phyloP scores from a whole-genome alignment of 2,113 vertebrate genomes.

The Peucedramus taeniatus region DNA sequence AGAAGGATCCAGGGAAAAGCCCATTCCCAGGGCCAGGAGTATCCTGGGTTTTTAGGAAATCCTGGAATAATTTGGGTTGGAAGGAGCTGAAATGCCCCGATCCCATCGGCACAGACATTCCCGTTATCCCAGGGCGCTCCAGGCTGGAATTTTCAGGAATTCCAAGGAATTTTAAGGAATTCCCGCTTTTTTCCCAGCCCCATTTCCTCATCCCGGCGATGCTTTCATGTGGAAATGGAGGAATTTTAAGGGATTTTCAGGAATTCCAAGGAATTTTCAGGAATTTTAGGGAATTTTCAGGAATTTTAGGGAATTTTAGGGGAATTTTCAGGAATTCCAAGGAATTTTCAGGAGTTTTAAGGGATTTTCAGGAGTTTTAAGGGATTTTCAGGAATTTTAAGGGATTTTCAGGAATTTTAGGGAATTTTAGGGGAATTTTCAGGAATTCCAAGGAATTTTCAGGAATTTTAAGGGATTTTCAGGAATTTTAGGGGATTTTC shows the following conservation, averaged over 20 bases:
- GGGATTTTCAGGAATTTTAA: no score
- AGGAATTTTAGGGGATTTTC: neutral
- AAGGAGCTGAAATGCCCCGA: neutral
- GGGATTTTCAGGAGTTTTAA: no score
- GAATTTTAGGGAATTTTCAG: no score
- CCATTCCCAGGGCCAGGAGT: neutral
- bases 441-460: no score
- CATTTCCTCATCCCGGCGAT: neutral
- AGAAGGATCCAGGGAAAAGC: neutral
- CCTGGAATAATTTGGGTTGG: neutral
- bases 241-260: no score
- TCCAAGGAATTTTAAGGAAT: neutral
- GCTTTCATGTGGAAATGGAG: no score
- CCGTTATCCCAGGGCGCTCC: no score
- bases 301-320: no score
- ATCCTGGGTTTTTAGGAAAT: neutral
- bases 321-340: neutral
- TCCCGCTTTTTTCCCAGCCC: neutral
- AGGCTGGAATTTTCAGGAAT: neutral
- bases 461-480: neutral
- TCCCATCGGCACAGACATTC: no score
- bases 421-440: no score
- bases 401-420: no score
- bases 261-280: neutral
- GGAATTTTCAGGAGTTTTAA: no score